Evolutionary conservation across 2,888 invertebrate genomes (phyloP), one percentile per base, ranked within the genome.

Genomic region (Parnassius orleans): DNA sequence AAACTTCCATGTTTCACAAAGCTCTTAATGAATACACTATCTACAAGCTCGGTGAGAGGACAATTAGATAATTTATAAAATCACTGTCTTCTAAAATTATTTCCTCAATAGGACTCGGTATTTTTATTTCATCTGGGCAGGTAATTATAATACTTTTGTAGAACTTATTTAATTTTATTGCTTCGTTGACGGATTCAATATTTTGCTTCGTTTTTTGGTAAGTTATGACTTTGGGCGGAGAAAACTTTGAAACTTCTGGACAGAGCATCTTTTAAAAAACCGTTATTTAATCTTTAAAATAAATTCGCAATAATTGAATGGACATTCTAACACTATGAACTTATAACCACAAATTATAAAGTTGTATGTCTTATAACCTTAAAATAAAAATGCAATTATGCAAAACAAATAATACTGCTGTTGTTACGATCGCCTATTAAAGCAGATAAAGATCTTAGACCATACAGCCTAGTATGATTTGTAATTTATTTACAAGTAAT

Each of bases 201-300:
- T 73, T 75, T 64, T 77, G 68, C 62, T 76, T 74, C 67, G 72
- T 69, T 65, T 78, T 82, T 3, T 69, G 69, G 2, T 69, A 70
- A 42, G 75, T 71, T 47, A 81, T 74, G 10, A 84, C 76, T 83
- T 86, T 89, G 0, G 90, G 90, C 2, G 82, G 68, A 3, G 86
- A 81, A 68, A 90, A 89, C 65, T 85, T 80, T 60, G 74, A 76
- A 24, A 90, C 80, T 78, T 90, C 89, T 24, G 90, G 90, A 62
- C 85, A 83, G 19, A 90, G 67, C 90, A 89, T 86, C 62, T 66
- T 73, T 60, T 3, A 3, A 42, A 24, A 7, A 24, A 24, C 24
- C 7, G 33, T 33, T 33, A 33, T 33, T 33, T 33, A 33, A 33
- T 7, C 33, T 33, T 33, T 19, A 19, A 19, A 33, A 33, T 24